Percentiles rank a stretch among this genome's conserved stretches.
Conservation (phyloP, 2,113 vertebrate species). For the Herpetotheres cachinnans region DNA sequence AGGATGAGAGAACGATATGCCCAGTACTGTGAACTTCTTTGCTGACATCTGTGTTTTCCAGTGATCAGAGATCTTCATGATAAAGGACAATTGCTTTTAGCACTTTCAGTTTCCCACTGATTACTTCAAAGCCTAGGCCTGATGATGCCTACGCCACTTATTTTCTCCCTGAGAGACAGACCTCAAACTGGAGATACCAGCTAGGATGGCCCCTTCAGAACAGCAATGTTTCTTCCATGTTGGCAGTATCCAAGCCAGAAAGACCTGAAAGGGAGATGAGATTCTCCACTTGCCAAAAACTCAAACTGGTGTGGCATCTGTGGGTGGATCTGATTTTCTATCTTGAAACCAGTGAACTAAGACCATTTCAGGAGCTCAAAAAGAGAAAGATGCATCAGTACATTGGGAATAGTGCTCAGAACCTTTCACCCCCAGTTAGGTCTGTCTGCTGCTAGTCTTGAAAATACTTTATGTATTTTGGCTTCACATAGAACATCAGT, state of each 20-base stretch:
- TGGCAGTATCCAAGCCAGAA: background rate
- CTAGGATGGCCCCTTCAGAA: background rate
- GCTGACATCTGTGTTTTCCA: background rate
- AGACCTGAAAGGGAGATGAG: background rate
- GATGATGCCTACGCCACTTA: background rate
- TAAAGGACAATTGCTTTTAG: background rate
- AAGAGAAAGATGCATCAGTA: background rate
- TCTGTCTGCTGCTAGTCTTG: background rate
- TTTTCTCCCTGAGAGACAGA: background rate
- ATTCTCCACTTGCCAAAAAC: background rate
- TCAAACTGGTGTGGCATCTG: background rate
- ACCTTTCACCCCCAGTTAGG: background rate
- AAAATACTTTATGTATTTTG: background rate
- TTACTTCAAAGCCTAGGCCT: background rate
- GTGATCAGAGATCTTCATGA: background rate
- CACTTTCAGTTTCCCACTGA: background rate
- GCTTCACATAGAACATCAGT: background rate
- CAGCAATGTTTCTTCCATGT: background rate
- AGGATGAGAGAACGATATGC: background rate
- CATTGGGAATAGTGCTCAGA: background rate
- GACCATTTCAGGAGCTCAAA: background rate
- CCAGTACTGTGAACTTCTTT: background rate
- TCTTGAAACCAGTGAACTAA: background rate
- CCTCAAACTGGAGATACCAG: background rate
- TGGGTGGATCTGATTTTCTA: background rate